Conservation (phyloP, 2,888 invertebrate genomes). For the Pachliopta kotzebuea region DNA sequence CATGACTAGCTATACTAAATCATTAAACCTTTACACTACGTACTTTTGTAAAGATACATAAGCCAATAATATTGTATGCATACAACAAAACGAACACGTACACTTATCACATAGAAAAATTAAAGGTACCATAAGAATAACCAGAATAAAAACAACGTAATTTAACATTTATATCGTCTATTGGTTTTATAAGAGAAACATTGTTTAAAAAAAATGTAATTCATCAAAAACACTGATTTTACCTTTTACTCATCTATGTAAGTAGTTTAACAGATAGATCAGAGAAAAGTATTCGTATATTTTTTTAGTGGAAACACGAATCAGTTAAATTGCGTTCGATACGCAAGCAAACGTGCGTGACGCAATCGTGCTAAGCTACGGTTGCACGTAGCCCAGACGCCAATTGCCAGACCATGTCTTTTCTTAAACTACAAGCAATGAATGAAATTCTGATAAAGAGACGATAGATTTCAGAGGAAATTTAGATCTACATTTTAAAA, state of each 20-base stretch:
- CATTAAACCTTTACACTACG: background rate
- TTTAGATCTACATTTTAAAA: conserved; percentile 13
- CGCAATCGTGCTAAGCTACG: conserved; percentile 26
- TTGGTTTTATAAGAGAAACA: background rate
- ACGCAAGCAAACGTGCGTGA: conserved; percentile 33
- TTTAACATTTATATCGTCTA: background rate
- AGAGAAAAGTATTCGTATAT: background rate
- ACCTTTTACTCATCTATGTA: background rate
- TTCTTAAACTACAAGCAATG: conserved; percentile 26
- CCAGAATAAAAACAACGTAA: background rate
- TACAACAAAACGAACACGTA: background rate
- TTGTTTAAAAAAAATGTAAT: background rate
- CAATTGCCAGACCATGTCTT: conserved; percentile 19
- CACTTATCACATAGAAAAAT: background rate
- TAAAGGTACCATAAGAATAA: background rate
- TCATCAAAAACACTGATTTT: background rate
- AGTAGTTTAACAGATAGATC: conserved; percentile 1
- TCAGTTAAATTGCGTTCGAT: conserved; percentile 22
- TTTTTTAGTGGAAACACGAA: conserved; percentile 26
- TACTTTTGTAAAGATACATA: conserved; percentile 1
- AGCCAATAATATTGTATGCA: background rate
- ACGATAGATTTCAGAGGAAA: conserved; percentile 7
- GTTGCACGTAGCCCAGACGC: conserved; percentile 24
- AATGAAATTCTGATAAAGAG: conserved; percentile 15
- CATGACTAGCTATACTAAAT: background rate